Percentiles rank a stretch among this genome's conserved stretches.
These are phyloP conservation scores for Pantherophis alleghaniensis DNA, from an alignment of 2,797 vertebrate species.

Conservation along the genomic window DNA sequence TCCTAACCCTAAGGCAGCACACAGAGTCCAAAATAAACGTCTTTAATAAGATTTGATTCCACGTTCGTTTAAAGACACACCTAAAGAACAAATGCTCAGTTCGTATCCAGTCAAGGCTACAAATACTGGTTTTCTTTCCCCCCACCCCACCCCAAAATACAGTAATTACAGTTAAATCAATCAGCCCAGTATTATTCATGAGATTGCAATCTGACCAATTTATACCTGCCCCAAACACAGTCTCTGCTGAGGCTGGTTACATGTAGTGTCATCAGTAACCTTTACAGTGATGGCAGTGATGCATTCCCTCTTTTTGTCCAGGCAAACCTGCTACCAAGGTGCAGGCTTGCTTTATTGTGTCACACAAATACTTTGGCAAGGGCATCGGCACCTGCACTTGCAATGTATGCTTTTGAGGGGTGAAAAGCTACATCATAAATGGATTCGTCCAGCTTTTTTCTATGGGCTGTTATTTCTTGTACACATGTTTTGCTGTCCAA, in stretches of 20 bases:
- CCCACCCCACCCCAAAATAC: constrained; percentile 66
- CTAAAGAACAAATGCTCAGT: constrained; percentile 79
- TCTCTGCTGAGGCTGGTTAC: constrained; percentile 71
- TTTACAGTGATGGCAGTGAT: constrained; percentile 81
- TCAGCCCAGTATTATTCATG: constrained; percentile 74
- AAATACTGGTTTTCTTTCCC: constrained; percentile 74
- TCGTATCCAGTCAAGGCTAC: constrained; percentile 78
- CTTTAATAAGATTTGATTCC: constrained; percentile 78
- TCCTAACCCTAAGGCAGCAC: constrained; percentile 80
- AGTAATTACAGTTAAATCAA: constrained; percentile 84
- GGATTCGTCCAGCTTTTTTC: constrained; percentile 97
- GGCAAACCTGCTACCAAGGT: constrained; percentile 67
- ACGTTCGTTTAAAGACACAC: constrained; percentile 80
- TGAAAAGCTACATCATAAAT: constrained; percentile 99
- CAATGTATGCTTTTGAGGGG: constrained; percentile 98
- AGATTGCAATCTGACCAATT: constrained; percentile 67
- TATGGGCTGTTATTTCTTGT: constrained; percentile 97
- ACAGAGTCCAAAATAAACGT: constrained; percentile 80
- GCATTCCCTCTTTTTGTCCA: constrained; percentile 74
- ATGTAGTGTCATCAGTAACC: constrained; percentile 81
- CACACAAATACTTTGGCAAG: constrained; percentile 98
- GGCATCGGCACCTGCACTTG: constrained; percentile 95
- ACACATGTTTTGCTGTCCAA: constrained; percentile 98
- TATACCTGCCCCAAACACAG: constrained; percentile 64
- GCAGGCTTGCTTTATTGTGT: constrained; percentile 65